These are phyloP conservation scores for Galeopsomyia nigrocyanea DNA, from an alignment of 2,888 invertebrate genomes.

Conservation along the genomic window DNA sequence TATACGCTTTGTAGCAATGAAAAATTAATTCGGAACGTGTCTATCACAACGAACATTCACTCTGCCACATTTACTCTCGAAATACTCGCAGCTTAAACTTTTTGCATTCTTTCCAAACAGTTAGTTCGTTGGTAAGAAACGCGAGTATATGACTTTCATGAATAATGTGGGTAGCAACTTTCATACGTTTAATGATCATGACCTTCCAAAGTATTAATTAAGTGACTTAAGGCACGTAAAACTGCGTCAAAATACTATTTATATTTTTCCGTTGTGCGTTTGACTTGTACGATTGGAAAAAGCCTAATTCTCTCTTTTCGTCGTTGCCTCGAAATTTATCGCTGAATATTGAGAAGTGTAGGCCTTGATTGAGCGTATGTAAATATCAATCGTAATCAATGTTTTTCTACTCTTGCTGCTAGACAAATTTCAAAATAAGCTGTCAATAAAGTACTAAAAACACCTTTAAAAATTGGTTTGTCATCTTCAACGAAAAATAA, in stretches of 20 bases:
- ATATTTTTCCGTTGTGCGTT: neutral
- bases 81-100: neutral
- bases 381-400: slow-evolving; percentile 4
- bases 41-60: neutral
- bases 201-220: slow-evolving; percentile 10
- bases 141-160: neutral
- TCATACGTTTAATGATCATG: neutral
- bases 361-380: neutral
- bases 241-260: neutral
- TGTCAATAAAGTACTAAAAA: no score
- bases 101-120: neutral
- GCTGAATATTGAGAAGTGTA: no score
- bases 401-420: no score
- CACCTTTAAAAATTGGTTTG: no score
- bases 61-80: neutral
- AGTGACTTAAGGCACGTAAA: neutral
- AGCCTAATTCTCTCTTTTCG: no score
- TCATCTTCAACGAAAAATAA: no score
- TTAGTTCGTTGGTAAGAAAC: neutral
- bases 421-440: no score
- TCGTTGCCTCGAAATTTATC: no score
- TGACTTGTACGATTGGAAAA: no score
- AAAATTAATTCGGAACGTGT: neutral
- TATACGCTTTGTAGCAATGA: neutral
- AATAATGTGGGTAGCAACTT: neutral